phyloP scores from a whole-genome alignment of 2,113 vertebrate species.

The Clupea harengus region DNA sequence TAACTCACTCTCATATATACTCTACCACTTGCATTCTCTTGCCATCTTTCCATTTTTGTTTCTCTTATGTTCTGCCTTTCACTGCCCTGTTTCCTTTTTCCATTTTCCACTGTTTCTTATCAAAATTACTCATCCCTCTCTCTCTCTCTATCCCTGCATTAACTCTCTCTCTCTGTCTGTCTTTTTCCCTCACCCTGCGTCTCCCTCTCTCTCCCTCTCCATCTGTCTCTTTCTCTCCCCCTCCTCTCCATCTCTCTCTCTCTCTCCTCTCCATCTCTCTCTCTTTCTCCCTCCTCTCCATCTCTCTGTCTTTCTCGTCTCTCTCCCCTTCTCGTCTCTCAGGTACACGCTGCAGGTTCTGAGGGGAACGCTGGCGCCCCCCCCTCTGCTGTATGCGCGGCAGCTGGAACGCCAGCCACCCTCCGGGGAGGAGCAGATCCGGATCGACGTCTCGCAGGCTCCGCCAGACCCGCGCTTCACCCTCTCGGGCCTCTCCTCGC shows the following conservation, averaged over 20 bases:
- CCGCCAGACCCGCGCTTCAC: slow-evolving; percentile 39
- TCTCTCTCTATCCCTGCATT: not conserved
- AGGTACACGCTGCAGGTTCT: slow-evolving; percentile 82
- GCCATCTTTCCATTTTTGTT: not conserved
- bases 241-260: not conserved
- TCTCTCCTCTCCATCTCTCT: not conserved
- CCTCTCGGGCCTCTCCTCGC: slow-evolving; percentile 47
- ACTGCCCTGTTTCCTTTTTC: not conserved
- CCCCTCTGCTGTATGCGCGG: slow-evolving; percentile 75
- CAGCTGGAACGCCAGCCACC: slow-evolving; percentile 76
- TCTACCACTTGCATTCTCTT: not conserved
- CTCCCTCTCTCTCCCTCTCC: not conserved
- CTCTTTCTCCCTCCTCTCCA: not conserved
- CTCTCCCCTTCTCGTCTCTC: slow-evolving; percentile 52
- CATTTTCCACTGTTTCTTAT: not conserved
- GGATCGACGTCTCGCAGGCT: slow-evolving; percentile 54
- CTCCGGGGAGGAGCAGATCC: slow-evolving; percentile 57
- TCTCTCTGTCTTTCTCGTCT: not conserved
- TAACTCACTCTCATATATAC: not conserved
- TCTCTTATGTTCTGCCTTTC: not conserved
- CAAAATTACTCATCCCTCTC: not conserved
- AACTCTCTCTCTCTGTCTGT: not conserved
- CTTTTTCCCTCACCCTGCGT: not conserved
- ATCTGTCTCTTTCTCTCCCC: not conserved
- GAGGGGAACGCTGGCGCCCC: slow-evolving; percentile 74